Conservation (phyloP, 1,140 invertebrate genomes). For the Archegozetes longisetosus region DNA sequence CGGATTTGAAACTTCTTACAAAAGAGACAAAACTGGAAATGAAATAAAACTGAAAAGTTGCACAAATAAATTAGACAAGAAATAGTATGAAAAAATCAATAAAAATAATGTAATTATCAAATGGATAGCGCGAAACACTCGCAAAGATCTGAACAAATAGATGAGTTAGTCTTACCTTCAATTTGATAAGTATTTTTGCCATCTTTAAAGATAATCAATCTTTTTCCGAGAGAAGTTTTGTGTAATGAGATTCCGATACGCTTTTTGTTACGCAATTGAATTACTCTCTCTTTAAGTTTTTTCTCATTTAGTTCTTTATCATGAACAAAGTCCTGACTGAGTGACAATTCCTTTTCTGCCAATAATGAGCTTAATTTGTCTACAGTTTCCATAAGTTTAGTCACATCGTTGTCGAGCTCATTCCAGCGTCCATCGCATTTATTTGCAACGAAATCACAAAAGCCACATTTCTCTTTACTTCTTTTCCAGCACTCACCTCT, state of each 20-base stretch:
- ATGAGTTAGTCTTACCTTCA: slow-evolving; percentile 15
- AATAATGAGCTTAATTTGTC: slow-evolving; percentile 8
- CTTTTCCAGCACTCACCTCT: background rate
- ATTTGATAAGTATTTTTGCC: slow-evolving; percentile 12
- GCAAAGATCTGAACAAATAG: too few species aligned
- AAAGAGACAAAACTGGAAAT: background rate
- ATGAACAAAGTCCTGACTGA: background rate
- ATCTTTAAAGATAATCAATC: slow-evolving; percentile 4
- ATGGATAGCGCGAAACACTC: too few species aligned
- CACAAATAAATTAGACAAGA: too few species aligned
- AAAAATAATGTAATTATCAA: too few species aligned
- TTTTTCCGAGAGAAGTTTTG: slow-evolving; percentile 3
- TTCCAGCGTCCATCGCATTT: background rate
- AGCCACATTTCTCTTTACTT: background rate
- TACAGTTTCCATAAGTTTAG: slow-evolving; percentile 10
- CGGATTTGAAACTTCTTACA: too few species aligned
- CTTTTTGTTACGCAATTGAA: background rate
- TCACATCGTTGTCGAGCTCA: slow-evolving; percentile 10
- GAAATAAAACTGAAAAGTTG: slow-evolving; percentile 3
- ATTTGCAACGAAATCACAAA: slow-evolving; percentile 7
- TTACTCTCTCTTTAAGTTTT: slow-evolving; percentile 8
- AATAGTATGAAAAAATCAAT: too few species aligned
- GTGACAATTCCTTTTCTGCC: background rate
- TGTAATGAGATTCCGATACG: slow-evolving; percentile 10
- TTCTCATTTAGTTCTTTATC: background rate